These are phyloP conservation scores for Drosophila seclusa DNA, from an alignment of 2,888 invertebrate species.

Conservation along the genomic window DNA sequence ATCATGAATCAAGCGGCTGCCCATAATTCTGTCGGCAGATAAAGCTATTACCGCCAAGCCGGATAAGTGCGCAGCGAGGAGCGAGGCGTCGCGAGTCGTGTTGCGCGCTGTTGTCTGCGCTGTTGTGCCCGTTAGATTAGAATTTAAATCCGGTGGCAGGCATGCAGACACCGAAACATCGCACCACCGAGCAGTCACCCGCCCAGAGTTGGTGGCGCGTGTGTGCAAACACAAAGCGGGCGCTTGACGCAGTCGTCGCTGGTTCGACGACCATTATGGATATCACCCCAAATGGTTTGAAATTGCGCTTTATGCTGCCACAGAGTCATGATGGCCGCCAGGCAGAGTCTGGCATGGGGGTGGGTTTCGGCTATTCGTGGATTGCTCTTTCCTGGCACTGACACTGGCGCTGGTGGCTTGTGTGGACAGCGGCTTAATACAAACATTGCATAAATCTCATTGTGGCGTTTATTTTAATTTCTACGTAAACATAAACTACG, in stretches of 20 bases:
- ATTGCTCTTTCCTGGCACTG: slow-evolving; percentile 39
- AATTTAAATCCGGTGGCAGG: slow-evolving; percentile 71
- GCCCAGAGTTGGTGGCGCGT: slow-evolving; percentile 42
- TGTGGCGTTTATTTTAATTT: slow-evolving; percentile 83
- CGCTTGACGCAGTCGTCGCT: slow-evolving; percentile 55
- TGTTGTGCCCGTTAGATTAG: slow-evolving; percentile 71
- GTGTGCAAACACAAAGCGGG: slow-evolving; percentile 60
- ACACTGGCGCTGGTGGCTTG: slow-evolving; percentile 30
- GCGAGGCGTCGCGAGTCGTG: slow-evolving; percentile 18
- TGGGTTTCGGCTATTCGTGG: slow-evolving; percentile 45
- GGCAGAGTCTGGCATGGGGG: slow-evolving; percentile 34
- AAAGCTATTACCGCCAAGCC: slow-evolving; percentile 83
- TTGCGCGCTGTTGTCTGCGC: slow-evolving; percentile 53
- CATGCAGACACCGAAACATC: slow-evolving; percentile 28
- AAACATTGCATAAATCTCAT: slow-evolving; percentile 83
- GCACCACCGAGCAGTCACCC: slow-evolving; percentile 21
- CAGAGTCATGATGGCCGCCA: slow-evolving; percentile 44
- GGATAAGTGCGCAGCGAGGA: slow-evolving; percentile 67
- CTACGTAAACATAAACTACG: slow-evolving; percentile 80
- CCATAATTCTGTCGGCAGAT: slow-evolving; percentile 84
- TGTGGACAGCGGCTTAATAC: slow-evolving; percentile 78
- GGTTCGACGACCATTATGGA: slow-evolving; percentile 75
- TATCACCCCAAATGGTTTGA: slow-evolving; percentile 78
- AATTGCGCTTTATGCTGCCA: slow-evolving; percentile 56
- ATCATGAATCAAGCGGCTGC: slow-evolving; percentile 83